Evolutionary conservation across 1,140 invertebrate species (phyloP), one percentile per base, ranked within the genome.

Genomic region (Yoshiicerus persimilis): DNA sequence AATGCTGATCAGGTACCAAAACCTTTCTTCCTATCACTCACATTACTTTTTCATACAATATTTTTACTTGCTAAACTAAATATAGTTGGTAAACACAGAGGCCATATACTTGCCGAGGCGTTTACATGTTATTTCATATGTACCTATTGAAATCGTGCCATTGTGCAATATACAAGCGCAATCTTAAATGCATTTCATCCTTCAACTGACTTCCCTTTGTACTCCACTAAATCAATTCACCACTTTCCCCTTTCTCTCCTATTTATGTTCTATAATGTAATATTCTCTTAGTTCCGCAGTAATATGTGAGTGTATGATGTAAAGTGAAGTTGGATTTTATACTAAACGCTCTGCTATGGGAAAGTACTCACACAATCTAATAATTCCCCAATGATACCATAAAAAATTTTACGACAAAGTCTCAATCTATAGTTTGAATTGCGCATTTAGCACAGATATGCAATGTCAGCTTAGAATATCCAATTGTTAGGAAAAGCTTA

Each of bases 1-100:
- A 94, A 95, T 92, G 93, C 94, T 23, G 94, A 95, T 89, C 92
- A 92, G 90, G 94, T 94, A 91, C 89, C 25, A 23, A 66, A 86
- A 30, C 66, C 66, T 70, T 30, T 86, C 39, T 56, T 41, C 25
- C 11, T 30, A 47, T 5, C 34, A 20, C 27, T 62, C 23, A n/a
- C 41, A 56, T 6, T 66, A 8, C 27, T 10, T 47, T 62, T 85
- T 30, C 36, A 47, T 84, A 41, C 38, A 84, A n/a, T n/a, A n/a
- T 64, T 16, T 86, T 23, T 64, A 25, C 62, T 36, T 66, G 23
- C 25, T 11, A 27, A 70, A 23, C 25, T 27, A 70, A 70, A 23
- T 70, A 70, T 70, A 70, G 41, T 20, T 16, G 16, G 16, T 56
- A 56, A 56, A 56, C n/a, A 56, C 11, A n/a, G 20, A n/a, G n/a